These are phyloP conservation scores for Boulengeromyrus knoepffleri DNA, from an alignment of 2,113 vertebrate species.

Conservation along the genomic window DNA sequence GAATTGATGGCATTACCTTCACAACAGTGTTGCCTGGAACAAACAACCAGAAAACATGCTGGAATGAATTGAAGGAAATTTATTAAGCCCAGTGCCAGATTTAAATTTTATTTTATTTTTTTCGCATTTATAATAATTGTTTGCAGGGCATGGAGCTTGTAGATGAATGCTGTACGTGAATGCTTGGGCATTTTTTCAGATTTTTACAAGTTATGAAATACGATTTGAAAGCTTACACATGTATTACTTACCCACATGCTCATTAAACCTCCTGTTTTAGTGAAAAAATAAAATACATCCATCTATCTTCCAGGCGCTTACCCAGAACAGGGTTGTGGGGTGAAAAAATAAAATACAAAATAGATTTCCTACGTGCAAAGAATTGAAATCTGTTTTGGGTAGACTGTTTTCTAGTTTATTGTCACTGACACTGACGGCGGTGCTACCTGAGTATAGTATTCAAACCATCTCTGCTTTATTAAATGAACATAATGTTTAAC, in stretches of 20 bases:
- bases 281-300: neutral
- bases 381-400: neutral
- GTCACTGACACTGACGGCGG: neutral
- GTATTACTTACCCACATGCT: neutral
- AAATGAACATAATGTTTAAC: neutral
- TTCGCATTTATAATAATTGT: neutral
- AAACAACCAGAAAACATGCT: neutral
- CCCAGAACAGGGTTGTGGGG: neutral
- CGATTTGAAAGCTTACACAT: neutral
- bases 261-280: neutral
- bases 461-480: neutral
- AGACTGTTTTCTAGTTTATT: neutral
- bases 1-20: neutral
- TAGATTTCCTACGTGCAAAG: neutral
- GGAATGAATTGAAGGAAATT: neutral
- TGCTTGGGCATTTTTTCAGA: neutral
- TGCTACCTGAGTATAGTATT: neutral
- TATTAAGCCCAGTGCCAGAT: neutral
- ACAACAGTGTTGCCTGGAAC: neutral
- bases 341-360: neutral
- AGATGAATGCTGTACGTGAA: neutral
- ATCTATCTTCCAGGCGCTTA: neutral
- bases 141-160: neutral
- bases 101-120: neutral
- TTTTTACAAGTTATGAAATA: constrained; percentile 4